These are phyloP conservation scores for Morpho achilles DNA, from an alignment of 2,888 invertebrate genomes.

Conservation along the genomic window DNA sequence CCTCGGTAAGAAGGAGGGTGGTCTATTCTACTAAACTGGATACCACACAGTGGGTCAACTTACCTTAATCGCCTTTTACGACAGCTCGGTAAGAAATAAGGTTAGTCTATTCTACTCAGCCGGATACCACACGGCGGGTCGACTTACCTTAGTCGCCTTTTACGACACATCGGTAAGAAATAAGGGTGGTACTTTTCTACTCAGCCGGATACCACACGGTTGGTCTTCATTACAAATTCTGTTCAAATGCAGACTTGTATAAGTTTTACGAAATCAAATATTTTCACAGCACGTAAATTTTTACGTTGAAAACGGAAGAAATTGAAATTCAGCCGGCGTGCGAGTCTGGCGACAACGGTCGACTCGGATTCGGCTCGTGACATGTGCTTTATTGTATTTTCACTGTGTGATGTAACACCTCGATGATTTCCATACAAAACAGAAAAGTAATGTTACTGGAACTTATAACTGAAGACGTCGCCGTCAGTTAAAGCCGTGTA, in stretches of 20 bases:
- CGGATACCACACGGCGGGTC: no score
- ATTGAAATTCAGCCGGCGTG: constrained; percentile 50
- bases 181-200: no score
- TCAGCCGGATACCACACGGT: no score
- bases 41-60: no score
- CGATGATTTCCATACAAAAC: constrained; percentile 19
- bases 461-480: background rate
- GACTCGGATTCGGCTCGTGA: constrained; percentile 37
- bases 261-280: constrained; percentile 13
- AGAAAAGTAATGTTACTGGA: constrained; percentile 16
- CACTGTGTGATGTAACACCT: constrained; percentile 30
- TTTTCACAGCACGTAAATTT: constrained; percentile 26
- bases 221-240: background rate
- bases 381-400: constrained; percentile 53
- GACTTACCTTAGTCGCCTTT: no score
- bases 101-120: no score
- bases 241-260: constrained; percentile 2
- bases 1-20: no score
- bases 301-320: constrained; percentile 36
- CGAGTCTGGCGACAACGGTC: constrained; percentile 31
- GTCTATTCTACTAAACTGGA: no score
- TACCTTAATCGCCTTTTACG: no score
- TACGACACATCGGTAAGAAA: no score
- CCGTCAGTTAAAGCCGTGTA: no score
- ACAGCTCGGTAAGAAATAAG: no score